Conservation (phyloP, 2,888 invertebrate genomes). For the Acleris cristana region DNA sequence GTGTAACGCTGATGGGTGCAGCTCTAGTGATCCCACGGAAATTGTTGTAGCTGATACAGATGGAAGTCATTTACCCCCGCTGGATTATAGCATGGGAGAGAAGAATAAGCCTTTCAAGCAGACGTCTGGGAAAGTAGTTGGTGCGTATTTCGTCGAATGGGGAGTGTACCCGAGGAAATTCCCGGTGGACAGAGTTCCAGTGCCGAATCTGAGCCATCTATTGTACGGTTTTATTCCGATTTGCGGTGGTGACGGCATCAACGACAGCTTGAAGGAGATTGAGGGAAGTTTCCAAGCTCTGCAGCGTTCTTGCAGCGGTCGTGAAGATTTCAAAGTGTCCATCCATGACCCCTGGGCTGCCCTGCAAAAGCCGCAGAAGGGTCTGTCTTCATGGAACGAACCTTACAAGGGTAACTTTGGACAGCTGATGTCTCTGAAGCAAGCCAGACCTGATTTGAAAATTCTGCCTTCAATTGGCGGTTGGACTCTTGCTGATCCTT, state of each 20-base stretch:
- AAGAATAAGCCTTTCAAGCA: slow-evolving; percentile 78
- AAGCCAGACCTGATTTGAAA: slow-evolving; percentile 74
- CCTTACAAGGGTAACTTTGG: slow-evolving; percentile 81
- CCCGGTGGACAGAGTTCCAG: slow-evolving; percentile 72
- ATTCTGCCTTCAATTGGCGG: slow-evolving; percentile 77
- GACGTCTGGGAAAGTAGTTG: slow-evolving; percentile 76
- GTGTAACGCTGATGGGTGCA: slow-evolving; percentile 75
- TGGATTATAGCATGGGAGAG: slow-evolving; percentile 69
- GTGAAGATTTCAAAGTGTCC: slow-evolving; percentile 77
- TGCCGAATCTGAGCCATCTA: slow-evolving; percentile 76
- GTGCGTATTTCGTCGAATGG: slow-evolving; percentile 79
- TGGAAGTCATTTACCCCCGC: slow-evolving; percentile 76
- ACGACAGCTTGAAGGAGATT: slow-evolving; percentile 79
- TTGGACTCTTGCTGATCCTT: slow-evolving; percentile 79
- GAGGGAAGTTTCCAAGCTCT: slow-evolving; percentile 79
- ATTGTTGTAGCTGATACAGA: slow-evolving; percentile 78
- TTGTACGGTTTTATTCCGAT: slow-evolving; percentile 79
- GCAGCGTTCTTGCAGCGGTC: slow-evolving; percentile 76
- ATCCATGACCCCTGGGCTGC: slow-evolving; percentile 81
- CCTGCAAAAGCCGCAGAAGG: slow-evolving; percentile 77
- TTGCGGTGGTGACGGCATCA: slow-evolving; percentile 79
- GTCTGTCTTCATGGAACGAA: slow-evolving; percentile 76
- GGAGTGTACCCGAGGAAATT: slow-evolving; percentile 78
- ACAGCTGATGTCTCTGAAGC: slow-evolving; percentile 77
- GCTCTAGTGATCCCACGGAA: slow-evolving; percentile 69